phyloP scores from a whole-genome alignment of 2,797 vertebrate genomes.

The Thunnus albacares region DNA sequence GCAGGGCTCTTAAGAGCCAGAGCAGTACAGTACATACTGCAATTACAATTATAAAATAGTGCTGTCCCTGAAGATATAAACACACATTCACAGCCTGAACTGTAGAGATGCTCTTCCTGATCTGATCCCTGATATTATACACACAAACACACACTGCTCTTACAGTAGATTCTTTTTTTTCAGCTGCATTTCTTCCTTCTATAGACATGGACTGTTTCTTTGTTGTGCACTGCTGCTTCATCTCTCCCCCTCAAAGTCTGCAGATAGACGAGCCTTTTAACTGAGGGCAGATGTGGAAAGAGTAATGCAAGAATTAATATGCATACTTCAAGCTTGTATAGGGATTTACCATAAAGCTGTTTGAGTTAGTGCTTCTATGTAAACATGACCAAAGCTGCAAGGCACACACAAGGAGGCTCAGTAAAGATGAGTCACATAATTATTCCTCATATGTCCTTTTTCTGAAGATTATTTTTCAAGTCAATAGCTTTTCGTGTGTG shows the following conservation, averaged over 20 bases:
- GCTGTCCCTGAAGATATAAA: not conserved
- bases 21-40: not conserved
- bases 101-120: conserved; percentile 1
- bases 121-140: not conserved
- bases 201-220: not conserved
- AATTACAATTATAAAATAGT: conserved; percentile 11
- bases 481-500: conserved; percentile 42
- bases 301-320: conserved; percentile 42
- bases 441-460: conserved; percentile 29
- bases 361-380: conserved; percentile 32
- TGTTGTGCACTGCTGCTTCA: not conserved
- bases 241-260: not conserved
- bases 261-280: conserved; percentile 33
- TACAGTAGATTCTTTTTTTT: not conserved
- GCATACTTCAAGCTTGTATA: conserved; percentile 33
- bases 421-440: conserved; percentile 44
- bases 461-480: conserved; percentile 28
- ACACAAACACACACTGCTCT: not conserved
- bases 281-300: conserved; percentile 30
- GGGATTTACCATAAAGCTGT: conserved; percentile 42
- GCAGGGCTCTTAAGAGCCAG: not conserved
- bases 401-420: conserved; percentile 25
- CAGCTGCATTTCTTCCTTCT: not conserved
- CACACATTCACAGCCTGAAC: not conserved
- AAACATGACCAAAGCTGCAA: conserved; percentile 40